Conservation (phyloP, 2,113 vertebrate species). For the Oryzias javanicus region DNA sequence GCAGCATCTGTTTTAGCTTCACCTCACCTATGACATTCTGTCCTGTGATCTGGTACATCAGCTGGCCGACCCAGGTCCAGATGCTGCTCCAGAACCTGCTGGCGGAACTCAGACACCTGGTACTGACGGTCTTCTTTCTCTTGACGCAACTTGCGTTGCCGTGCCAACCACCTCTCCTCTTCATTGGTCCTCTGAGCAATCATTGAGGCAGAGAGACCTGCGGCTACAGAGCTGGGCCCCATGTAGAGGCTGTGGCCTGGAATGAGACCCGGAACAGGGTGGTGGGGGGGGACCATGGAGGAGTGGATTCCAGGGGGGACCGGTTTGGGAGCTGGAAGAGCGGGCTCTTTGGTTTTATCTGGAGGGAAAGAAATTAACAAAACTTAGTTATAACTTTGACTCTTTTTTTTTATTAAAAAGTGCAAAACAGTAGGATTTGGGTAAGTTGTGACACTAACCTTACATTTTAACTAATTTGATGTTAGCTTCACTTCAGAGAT, state of each 20-base stretch:
- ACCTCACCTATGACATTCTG: constrained; percentile 84
- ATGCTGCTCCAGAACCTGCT: constrained; percentile 97
- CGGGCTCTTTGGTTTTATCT: constrained; percentile 94
- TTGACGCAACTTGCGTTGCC: constrained; percentile 92
- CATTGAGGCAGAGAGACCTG: constrained; percentile 79
- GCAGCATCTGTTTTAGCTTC: not conserved
- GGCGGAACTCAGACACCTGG: constrained; percentile 96
- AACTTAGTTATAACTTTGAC: not conserved
- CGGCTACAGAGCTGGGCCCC: constrained; percentile 72
- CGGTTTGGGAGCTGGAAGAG: constrained; percentile 84
- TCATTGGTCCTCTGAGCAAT: constrained; percentile 91
- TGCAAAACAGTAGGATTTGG: too few relatives aligned
- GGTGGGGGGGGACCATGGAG: constrained; percentile 77
- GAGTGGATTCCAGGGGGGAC: constrained; percentile 85
- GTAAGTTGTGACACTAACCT: too few relatives aligned
- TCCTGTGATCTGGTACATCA: constrained; percentile 80
- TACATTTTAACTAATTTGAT: too few relatives aligned
- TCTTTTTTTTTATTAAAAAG: too few relatives aligned
- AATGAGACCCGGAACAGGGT: constrained; percentile 85
- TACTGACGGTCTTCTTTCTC: constrained; percentile 98
- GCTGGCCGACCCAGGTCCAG: constrained; percentile 86
- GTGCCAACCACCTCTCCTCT: constrained; percentile 95
- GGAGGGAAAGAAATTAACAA: constrained; percentile 9
- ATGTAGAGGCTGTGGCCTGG: constrained; percentile 85
- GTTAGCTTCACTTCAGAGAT: too few relatives aligned